Evolutionary conservation across 2,797 vertebrate genomes (phyloP).

Genomic region (Tapera naevia): DNA sequence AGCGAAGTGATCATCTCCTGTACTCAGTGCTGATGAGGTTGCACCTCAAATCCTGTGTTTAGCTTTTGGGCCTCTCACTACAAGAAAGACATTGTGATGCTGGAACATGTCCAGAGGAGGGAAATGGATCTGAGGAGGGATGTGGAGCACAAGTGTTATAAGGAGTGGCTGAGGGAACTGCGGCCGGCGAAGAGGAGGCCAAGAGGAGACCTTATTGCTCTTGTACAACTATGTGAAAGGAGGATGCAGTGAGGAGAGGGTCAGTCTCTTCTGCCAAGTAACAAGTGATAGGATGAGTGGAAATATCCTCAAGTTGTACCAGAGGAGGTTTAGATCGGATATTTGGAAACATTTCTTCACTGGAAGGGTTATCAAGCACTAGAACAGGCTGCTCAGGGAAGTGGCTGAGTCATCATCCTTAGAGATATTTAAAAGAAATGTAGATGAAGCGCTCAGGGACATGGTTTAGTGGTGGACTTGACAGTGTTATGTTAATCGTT

Average conservation of each 20-base stretch:
- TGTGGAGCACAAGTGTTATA: not conserved
- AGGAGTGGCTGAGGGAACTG: not conserved
- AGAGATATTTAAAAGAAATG: too few species aligned
- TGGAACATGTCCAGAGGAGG: not conserved
- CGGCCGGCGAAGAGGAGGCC: not conserved
- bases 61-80: not conserved
- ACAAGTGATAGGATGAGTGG: not conserved
- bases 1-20: too few species aligned
- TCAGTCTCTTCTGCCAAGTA: not conserved
- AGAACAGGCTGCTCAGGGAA: not conserved
- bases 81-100: not conserved
- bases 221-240: not conserved
- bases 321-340: not conserved
- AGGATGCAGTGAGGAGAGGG: not conserved
- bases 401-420: not conserved
- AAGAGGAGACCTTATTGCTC: not conserved
- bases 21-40: not conserved
- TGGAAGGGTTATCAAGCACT: not conserved
- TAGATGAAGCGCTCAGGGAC: not conserved
- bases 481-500: not conserved
- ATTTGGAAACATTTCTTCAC: not conserved
- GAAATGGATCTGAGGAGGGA: not conserved
- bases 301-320: accelerated
- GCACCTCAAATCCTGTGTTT: not conserved
- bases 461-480: not conserved